These are phyloP conservation scores for Nemotelus pantherinus DNA, from an alignment of 2,888 invertebrate genomes.

Conservation along the genomic window DNA sequence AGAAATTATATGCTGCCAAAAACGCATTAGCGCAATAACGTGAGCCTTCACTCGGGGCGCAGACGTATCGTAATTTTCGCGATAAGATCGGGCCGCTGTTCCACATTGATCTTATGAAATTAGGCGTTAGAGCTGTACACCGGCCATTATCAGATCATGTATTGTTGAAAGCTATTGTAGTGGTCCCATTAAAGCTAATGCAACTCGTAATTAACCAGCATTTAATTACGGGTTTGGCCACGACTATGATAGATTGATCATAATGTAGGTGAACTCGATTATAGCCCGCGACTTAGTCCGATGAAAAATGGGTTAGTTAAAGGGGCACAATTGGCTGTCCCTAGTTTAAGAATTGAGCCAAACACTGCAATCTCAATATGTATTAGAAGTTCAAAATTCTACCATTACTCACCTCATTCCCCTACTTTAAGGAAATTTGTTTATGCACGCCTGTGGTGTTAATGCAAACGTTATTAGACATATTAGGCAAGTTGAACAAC, in stretches of 20 bases:
- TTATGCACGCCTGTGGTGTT: constrained; percentile 1
- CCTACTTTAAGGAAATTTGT: constrained; percentile 2
- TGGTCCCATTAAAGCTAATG: constrained; percentile 25
- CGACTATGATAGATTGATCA: constrained; percentile 2
- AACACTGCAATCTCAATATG: no score
- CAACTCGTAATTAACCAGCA: constrained; percentile 35
- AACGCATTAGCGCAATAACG: constrained; percentile 34
- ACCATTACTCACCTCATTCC: background rate
- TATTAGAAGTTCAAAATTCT: background rate
- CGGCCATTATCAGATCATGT: constrained; percentile 36
- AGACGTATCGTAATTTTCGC: constrained; percentile 21
- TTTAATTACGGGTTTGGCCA: constrained; percentile 28
- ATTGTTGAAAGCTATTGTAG: constrained; percentile 24
- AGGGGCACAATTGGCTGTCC: no score
- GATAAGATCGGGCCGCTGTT: constrained; percentile 18
- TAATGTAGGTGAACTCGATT: background rate
- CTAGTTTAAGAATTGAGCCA: no score
- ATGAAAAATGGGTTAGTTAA: no score
- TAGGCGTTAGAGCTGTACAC: constrained; percentile 18
- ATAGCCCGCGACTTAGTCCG: background rate
- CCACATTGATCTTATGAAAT: constrained; percentile 39
- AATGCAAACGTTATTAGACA: constrained; percentile 36
- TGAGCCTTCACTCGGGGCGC: background rate
- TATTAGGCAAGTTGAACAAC: constrained; percentile 41
- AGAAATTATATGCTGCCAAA: constrained; percentile 34